Conservation (phyloP, 2,113 vertebrate species). For the Dicentrarchus labrax region DNA sequence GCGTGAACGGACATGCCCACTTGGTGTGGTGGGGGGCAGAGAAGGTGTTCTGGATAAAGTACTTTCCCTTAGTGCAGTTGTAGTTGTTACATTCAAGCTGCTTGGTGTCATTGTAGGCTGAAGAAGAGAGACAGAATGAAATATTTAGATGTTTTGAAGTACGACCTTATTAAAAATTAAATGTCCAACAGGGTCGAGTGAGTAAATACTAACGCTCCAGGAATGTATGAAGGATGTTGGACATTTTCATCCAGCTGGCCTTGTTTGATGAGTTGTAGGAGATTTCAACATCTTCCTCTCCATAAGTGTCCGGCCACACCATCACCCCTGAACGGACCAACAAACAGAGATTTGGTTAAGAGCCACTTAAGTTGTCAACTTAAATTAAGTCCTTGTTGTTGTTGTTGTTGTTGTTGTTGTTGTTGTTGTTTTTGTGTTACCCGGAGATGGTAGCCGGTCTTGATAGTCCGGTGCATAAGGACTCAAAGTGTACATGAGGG, state of each 20-base stretch:
- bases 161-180: neutral
- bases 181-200: too few relatives aligned
- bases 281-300: constrained; percentile 86
- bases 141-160: neutral
- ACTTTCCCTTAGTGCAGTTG: constrained; percentile 84
- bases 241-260: constrained; percentile 82
- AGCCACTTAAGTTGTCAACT: too few relatives aligned
- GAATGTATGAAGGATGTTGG: constrained; percentile 82
- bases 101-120: constrained; percentile 87
- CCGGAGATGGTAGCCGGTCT: constrained; percentile 90
- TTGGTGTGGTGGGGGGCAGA: constrained; percentile 86
- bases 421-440: constrained; percentile 70
- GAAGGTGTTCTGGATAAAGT: constrained; percentile 86
- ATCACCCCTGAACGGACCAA: constrained; percentile 76
- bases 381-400: too few relatives aligned
- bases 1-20: constrained; percentile 87
- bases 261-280: constrained; percentile 87
- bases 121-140: neutral
- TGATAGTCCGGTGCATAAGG: constrained; percentile 91
- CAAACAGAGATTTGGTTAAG: constrained; percentile 4
- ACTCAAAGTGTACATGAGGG: constrained; percentile 87
- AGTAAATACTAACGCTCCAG: constrained; percentile 83
- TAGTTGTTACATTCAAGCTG: constrained; percentile 78
- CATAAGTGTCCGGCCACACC: constrained; percentile 87
- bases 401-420: too few relatives aligned